phyloP scores from a whole-genome alignment of 2,113 vertebrate genomes.

The Mesocricetus auratus region DNA sequence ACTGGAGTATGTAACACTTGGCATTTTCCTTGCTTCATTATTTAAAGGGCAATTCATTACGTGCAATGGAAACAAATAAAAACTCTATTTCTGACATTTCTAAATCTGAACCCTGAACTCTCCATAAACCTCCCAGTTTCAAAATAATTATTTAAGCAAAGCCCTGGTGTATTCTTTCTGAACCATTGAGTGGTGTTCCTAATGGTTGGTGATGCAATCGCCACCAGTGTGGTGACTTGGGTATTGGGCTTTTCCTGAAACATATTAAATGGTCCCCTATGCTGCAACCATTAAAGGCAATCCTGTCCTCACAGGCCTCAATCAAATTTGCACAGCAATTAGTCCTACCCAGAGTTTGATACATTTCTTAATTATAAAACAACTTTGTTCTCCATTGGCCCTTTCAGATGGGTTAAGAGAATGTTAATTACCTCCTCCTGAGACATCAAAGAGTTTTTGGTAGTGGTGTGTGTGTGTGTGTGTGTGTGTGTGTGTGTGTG shows the following conservation, averaged over 20 bases:
- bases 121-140: slow-evolving; percentile 76
- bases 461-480: neutral
- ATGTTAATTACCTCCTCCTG: slow-evolving; percentile 80
- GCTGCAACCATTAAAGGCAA: slow-evolving; percentile 72
- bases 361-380: slow-evolving; percentile 85
- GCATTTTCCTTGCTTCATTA: slow-evolving; percentile 78
- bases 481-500: neutral
- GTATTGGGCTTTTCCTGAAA: slow-evolving; percentile 71
- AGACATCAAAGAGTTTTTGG: slow-evolving; percentile 70
- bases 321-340: slow-evolving; percentile 82
- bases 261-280: slow-evolving; percentile 71
- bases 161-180: slow-evolving; percentile 64
- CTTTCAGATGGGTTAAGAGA: slow-evolving; percentile 78
- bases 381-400: slow-evolving; percentile 81
- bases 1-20: slow-evolving; percentile 55
- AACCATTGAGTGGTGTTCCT: slow-evolving; percentile 30
- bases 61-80: slow-evolving; percentile 80
- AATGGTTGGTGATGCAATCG: slow-evolving; percentile 54
- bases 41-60: slow-evolving; percentile 81
- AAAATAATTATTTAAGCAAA: slow-evolving; percentile 82
- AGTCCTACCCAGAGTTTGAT: slow-evolving; percentile 80
- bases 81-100: slow-evolving; percentile 84
- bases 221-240: neutral
- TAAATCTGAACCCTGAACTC: slow-evolving; percentile 80
- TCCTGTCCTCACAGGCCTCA: slow-evolving; percentile 80